Evolutionary conservation across 30 jellyfish, hydroid and myxozoan species (phyloP).

Genomic region (Phacellophora camtschatica): DNA sequence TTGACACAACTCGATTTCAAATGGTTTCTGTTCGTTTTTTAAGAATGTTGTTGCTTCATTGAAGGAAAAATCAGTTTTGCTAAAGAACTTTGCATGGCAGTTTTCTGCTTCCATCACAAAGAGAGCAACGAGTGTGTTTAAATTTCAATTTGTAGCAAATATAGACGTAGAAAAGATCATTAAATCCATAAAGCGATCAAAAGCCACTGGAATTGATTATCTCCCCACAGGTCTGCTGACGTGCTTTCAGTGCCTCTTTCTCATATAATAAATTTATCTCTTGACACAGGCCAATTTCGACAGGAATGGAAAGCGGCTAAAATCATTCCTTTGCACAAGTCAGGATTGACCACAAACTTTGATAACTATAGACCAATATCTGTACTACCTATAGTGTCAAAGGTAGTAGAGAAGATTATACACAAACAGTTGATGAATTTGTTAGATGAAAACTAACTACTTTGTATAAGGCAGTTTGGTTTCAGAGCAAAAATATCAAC

Average conservation of each 20-base stretch:
- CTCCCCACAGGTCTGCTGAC: slow-evolving; percentile 53
- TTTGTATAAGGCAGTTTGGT: slow-evolving; percentile 50
- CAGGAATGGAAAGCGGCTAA: slow-evolving; percentile 47
- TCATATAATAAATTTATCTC: no score
- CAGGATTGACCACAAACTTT: slow-evolving; percentile 16
- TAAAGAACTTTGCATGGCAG: no score
- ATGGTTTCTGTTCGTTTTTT: no score
- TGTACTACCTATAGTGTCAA: slow-evolving; percentile 32
- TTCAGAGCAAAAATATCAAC: slow-evolving; percentile 40
- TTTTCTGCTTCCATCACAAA: no score
- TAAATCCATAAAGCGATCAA: slow-evolving; percentile 15
- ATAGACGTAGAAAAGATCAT: no score
- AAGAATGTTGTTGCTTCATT: no score
- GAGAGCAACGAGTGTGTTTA: no score
- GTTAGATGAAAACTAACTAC: slow-evolving; percentile 32
- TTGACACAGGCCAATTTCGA: slow-evolving; percentile 37
- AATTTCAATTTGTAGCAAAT: no score
- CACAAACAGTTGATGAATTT: slow-evolving; percentile 19
- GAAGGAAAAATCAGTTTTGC: no score
- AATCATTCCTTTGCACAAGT: slow-evolving; percentile 51
- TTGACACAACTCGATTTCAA: no score
- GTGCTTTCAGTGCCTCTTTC: no score
- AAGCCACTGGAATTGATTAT: slow-evolving; percentile 41
- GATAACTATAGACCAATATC: slow-evolving; percentile 64
- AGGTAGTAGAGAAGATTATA: slow-evolving; percentile 42